phyloP scores from a whole-genome alignment of 2,797 vertebrate species.

The Halcyon leucocephala region DNA sequence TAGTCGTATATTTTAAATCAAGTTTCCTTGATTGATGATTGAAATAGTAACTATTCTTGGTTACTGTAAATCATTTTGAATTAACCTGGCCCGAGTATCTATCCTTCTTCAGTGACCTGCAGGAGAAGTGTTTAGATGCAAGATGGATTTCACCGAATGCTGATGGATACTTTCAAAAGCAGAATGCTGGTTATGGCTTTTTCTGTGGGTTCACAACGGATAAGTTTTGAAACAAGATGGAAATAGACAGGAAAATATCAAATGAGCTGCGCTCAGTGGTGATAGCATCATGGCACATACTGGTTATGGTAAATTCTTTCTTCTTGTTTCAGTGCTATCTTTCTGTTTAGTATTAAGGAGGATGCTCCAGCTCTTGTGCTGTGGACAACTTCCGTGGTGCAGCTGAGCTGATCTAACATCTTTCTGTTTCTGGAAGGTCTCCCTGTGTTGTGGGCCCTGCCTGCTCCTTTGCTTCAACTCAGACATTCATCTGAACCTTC shows the following conservation, averaged over 20 bases:
- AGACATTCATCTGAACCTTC: not conserved
- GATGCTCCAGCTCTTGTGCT: not conserved
- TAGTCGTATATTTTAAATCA: not conserved
- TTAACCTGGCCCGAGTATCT: not conserved
- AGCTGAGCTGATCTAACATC: not conserved
- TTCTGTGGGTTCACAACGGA: not conserved
- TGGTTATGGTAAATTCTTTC: not conserved
- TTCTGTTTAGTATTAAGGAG: not conserved
- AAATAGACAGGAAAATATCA: not conserved
- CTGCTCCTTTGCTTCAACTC: not conserved
- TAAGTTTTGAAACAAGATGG: not conserved
- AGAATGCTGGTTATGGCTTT: not conserved
- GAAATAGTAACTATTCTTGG: not conserved
- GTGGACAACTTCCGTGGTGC: not conserved
- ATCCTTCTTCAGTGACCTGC: not conserved
- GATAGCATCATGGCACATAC: accelerated
- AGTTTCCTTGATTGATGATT: not conserved
- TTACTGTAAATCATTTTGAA: not conserved
- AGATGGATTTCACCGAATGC: not conserved
- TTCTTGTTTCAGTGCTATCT: not conserved
- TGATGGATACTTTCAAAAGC: not conserved
- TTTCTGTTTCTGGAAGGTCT: not conserved
- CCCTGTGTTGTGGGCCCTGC: not conserved
- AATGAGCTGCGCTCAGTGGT: not conserved
- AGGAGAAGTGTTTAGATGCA: not conserved